Base-by-base conservation (phyloP, 2,797 vertebrate genomes). In the Lophius americanus region DNA sequence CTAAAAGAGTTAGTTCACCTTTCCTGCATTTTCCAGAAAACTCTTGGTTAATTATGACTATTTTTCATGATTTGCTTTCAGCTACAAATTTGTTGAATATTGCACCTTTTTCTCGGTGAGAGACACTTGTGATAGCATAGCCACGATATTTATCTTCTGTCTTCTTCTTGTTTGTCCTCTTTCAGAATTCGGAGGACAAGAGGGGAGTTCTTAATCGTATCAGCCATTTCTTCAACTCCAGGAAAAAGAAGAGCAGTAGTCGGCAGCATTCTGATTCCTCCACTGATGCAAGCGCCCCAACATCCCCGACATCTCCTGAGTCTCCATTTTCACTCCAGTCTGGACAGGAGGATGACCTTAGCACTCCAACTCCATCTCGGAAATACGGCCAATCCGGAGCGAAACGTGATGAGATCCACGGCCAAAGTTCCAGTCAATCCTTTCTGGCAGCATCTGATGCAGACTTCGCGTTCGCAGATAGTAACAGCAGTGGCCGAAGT, bases 391-490 rank as follows among this genome's bases (percentile, higher is more conserved):
- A 41, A 3, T 13, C 35, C 0, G 53, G 53, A 14, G 59, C 39
- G 1, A 63, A 56, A 51, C 0, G 0, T 1, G 10, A 32, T 0
- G 74, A 83, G 10, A 5, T 9, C 7, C 6, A 36, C 49, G 86
- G 81, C 59, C 64, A 49, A 1, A 46, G 52, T 42, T 83, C 86
- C 61, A 84, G 82, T 60, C 78, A 55, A 64, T 88, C 46, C 7
- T 93, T 90, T 14, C 9, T 82, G 51, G 3, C 54, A 4, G 12
- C 56, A 0, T 69, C 75, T 48, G 88, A 75, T 2, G 78, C 64
- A 0, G 83, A 89, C 4, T 4, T 93, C 36, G 92, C 92, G 0
- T 95, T 94, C 1, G 91, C 89, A 0, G 91, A 94, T 52, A 93
- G 91, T 0, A 76, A 78, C 80, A 92, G 92, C 79, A 90, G 89